These are phyloP conservation scores for Dinoponera quadriceps DNA, from an alignment of 1,140 invertebrate species.

Conservation along the genomic window DNA sequence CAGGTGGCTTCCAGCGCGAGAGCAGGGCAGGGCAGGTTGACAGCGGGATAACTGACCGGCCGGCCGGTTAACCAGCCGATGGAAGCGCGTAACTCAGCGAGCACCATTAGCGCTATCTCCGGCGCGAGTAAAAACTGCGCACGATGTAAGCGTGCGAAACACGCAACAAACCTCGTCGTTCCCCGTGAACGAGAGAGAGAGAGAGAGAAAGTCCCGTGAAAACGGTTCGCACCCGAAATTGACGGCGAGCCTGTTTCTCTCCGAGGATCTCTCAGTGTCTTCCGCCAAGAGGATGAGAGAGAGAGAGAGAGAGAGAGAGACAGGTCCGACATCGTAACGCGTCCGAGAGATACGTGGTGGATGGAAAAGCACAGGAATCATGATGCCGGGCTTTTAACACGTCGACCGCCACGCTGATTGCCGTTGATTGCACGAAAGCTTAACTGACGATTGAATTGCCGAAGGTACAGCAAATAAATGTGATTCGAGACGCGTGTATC, in stretches of 20 bases:
- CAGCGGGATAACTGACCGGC: conserved; percentile 56
- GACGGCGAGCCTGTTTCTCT: neutral
- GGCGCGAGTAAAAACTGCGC: conserved; percentile 59
- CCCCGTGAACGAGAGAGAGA: no score
- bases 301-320: neutral
- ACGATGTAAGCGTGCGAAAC: conserved; percentile 73
- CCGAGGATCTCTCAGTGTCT: neutral
- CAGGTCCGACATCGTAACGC: conserved; percentile 23
- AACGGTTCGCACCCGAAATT: conserved; percentile 43
- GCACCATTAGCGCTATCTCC: conserved; percentile 80
- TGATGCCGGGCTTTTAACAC: neutral
- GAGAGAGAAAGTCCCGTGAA: neutral
- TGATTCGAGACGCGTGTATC: no score
- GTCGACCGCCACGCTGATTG: no score
- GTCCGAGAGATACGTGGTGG: conserved; percentile 1
- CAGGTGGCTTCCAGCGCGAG: conserved; percentile 76
- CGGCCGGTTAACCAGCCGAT: conserved; percentile 73
- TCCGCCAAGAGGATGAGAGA: no score
- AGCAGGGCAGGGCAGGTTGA: conserved; percentile 66
- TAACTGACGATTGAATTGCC: no score
- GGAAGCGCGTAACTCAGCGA: conserved; percentile 81
- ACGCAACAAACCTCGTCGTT: conserved; percentile 45
- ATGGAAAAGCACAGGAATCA: conserved; percentile 1
- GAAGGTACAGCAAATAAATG: no score
- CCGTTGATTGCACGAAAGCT: no score